These are phyloP conservation scores for Arvicanthis niloticus DNA, from an alignment of 2,113 vertebrate species.

Conservation along the genomic window DNA sequence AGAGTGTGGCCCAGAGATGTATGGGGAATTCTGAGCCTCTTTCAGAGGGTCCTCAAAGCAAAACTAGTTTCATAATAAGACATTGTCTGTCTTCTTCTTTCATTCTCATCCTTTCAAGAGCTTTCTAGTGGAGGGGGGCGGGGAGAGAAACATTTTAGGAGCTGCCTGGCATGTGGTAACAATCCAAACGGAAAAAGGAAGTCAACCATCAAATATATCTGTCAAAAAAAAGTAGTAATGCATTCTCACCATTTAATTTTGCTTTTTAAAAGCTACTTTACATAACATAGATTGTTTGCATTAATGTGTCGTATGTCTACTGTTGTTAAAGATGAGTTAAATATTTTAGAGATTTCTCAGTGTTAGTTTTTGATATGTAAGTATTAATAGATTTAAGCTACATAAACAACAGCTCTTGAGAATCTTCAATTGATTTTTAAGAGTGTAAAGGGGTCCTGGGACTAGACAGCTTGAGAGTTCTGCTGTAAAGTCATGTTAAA, in stretches of 20 bases:
- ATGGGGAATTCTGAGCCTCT: not conserved
- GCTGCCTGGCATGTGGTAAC: not conserved
- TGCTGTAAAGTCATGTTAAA: not conserved
- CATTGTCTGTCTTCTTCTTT: not conserved
- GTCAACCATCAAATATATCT: not conserved
- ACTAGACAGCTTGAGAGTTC: not conserved
- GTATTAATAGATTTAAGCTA: conserved; percentile 8
- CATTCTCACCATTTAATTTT: not conserved
- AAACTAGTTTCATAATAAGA: conserved; percentile 29
- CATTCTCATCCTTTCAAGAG: not conserved
- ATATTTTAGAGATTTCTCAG: conserved; percentile 38
- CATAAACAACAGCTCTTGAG: conserved; percentile 33
- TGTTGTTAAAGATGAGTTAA: not conserved
- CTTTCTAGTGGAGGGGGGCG: not conserved
- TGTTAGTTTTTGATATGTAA: conserved; percentile 48
- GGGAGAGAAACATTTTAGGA: not conserved
- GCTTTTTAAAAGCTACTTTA: conserved; percentile 2
- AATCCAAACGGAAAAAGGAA: not conserved
- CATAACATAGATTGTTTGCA: not conserved
- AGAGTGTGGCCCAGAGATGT: not conserved
- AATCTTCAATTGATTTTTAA: conserved; percentile 20
- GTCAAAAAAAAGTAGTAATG: not conserved
- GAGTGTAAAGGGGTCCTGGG: not conserved
- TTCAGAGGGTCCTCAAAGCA: conserved; percentile 38
- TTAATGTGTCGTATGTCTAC: not conserved